Evolutionary conservation across 2,797 vertebrate species (phyloP), one percentile per base, ranked within the genome.

Genomic region (Rhinogobio ventralis): DNA sequence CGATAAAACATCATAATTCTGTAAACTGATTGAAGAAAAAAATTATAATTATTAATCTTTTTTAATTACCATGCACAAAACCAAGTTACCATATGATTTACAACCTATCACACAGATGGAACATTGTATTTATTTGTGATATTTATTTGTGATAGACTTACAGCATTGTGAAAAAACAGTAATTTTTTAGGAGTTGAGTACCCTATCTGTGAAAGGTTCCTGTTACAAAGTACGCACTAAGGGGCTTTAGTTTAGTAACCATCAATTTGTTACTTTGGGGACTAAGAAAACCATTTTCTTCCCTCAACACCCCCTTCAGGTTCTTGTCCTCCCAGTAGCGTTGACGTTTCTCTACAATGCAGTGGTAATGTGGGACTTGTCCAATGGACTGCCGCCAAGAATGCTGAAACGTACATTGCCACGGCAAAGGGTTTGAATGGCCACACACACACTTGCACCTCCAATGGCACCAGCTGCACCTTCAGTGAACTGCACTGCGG

Each of bases 401-500:
- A 74, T 13, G 93, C 92, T 33, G 92, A 95, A 5, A 64, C 25
- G 28, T 95, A 94, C 6, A 49, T 90, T 66, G 94, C 86, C 80
- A 92, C 88, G 1, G 86, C 90, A 1, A 83, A 45, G 17, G 51
- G n/a, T 0, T 1, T 0, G 1, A 68, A 88, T 7, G 66, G 84
- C 2, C 86, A 86, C 0, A 23, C 11, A 10, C 83, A 91, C 90
- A 93, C 23, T 81, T 95, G 95, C 89, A 86, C 46, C 15, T 90
- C 93, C 67, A 91, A 45, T 1, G 82, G 88, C 78, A 92, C 92
- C 0, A 75, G 51, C 85, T 96, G 95, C 89, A 86, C 86, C 60
- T 87, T 96, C 69, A 86, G 68, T 2, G 91, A 94, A 87, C 87
- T 96, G 46, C 77, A 80, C 83, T 96, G 95, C 23, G 94, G 94